Evolutionary conservation across 1,140 invertebrate species (phyloP).

Genomic region (Lucilia sericata): DNA sequence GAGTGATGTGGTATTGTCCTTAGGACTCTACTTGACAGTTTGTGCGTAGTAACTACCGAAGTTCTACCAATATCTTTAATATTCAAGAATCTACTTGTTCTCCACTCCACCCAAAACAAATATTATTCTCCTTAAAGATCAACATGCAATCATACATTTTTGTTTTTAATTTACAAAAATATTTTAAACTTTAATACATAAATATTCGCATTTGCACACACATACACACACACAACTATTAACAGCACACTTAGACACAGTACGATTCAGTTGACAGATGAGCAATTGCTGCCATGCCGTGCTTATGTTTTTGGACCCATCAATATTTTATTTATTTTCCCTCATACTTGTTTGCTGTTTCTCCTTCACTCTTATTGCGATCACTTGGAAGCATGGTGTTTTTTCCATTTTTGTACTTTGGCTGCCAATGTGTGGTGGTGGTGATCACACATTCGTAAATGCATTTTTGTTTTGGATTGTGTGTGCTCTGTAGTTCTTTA

Average conservation of each 20-base stretch:
- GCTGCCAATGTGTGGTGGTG: neutral
- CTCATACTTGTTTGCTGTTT: neutral
- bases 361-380: conserved; percentile 13
- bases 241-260: neutral
- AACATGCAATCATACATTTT: conserved; percentile 12
- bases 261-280: conserved; percentile 38
- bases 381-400: neutral
- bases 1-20: too few relatives aligned
- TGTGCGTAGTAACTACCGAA: too few relatives aligned
- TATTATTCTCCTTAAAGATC: neutral
- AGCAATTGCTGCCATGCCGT: conserved; percentile 46
- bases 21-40: too few relatives aligned
- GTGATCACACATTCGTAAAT: conserved; percentile 26
- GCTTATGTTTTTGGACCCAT: conserved; percentile 39
- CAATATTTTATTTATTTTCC: conserved; percentile 41
- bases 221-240: too few relatives aligned
- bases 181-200: neutral
- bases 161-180: neutral
- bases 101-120: neutral
- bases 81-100: neutral
- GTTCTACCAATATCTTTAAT: too few relatives aligned
- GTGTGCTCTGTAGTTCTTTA: neutral
- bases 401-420: neutral
- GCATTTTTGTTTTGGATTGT: neutral
- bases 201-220: neutral